Conservation (phyloP, 2,888 invertebrate species). For the Lycaena phlaeas region DNA sequence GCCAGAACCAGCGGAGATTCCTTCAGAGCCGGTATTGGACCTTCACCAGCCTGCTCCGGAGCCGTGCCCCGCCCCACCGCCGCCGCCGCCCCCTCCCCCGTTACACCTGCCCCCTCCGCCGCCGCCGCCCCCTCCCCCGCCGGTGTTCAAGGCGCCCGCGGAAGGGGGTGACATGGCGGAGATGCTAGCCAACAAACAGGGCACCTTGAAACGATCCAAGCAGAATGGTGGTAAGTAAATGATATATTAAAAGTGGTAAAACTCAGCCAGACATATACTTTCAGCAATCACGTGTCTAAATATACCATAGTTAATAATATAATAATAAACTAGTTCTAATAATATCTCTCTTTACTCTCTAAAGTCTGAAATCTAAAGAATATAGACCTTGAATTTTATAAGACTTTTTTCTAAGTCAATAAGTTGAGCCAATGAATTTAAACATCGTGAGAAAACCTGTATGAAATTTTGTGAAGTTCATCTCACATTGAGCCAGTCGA, state of each 20-base stretch:
- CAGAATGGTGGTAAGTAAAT: conserved; percentile 59
- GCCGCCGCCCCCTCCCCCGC: conserved; percentile 24
- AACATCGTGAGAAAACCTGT: no score
- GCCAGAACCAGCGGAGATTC: conserved; percentile 6
- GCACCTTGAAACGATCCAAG: conserved; percentile 63
- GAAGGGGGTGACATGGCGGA: conserved; percentile 67
- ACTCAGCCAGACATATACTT: no score
- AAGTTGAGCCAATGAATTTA: no score
- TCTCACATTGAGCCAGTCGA: no score
- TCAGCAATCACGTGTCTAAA: no score
- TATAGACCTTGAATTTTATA: no score
- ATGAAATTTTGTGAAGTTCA: no score
- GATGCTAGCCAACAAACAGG: conserved; percentile 71
- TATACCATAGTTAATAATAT: no score
- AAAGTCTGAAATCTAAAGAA: no score
- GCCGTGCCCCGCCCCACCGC: conserved; percentile 13
- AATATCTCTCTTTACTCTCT: no score
- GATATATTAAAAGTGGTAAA: not conserved
- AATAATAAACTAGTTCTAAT: no score
- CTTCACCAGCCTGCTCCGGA: conserved; percentile 4
- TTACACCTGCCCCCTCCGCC: conserved; percentile 18
- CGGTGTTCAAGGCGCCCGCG: conserved; percentile 46
- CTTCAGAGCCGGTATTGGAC: not conserved
- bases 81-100: conserved; percentile 12
- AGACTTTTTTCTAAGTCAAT: no score